Evolutionary conservation across 2,888 invertebrate genomes (phyloP), one percentile per base, ranked within the genome.

Genomic region (Protula sp.): DNA sequence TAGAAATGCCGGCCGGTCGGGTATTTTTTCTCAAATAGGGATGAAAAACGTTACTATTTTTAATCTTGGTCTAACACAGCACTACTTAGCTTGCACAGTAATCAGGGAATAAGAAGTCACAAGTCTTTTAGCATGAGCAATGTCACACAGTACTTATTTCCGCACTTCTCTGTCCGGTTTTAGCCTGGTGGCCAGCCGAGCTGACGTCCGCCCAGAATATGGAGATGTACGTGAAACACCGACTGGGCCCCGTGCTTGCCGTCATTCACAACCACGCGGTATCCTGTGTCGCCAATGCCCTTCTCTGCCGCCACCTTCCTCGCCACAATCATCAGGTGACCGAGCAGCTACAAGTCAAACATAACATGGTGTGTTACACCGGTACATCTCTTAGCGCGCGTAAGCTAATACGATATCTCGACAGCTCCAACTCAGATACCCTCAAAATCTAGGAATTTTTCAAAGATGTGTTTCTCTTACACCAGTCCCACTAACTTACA

Each of bases 171-270:
- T n/a, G n/a, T n/a, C n/a, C n/a, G n/a, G n/a, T 38, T 24, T 72
- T 74, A 78, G 38, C 78, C 78, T 22, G 97, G 97, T 19, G 97
- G 97, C 97, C 97, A 98, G 45, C 87, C 83, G 86, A 98, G 83
- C 83, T 97, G 97, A 30, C 94, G 85, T 14, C 94, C 94, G 52
- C 95, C 95, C 54, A 98, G 83, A 67, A 98, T 89, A 77, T 98
- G 98, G 50, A 98, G 81, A 80, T 98, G 98, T 55, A 98, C 84
- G 79, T 99, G 98, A 80, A 89, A 94, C 2, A 98, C 95, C 47
- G 91, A 91, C 78, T 98, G 98, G 1, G 90, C 90, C 1, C 95
- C 98, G 73, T 94, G 83, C 70, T 87, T 87, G 0, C 97, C 97
- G 79, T 97, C 92, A 76, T 98, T 98, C 57, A 98, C 86, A 2